Base-by-base conservation (phyloP, 1,140 invertebrate species). In the Papilio machaon region DNA sequence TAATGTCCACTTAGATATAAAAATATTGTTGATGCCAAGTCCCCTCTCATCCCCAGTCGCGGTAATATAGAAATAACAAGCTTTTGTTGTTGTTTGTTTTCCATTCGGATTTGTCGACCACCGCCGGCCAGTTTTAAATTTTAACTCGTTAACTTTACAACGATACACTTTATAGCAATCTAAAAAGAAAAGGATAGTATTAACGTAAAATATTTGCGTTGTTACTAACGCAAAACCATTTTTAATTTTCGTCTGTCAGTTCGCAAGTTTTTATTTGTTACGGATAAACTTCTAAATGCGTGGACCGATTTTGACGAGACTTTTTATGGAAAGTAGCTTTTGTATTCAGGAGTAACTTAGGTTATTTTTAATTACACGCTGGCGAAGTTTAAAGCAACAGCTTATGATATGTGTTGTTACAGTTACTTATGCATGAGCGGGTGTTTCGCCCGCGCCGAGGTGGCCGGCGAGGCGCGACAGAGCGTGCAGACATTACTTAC, bases 391-490 rank as follows among this genome's bases (percentile, higher is more conserved):
- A 30, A 30, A 30, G 23, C 10, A 13, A 9, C 15, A 52, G 10
- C 17, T 17, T 64, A 17, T 64, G 23, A 17, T 73, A 23, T 75
- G 10, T 52, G 74, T 90, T 89, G 87, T 91, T 92, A 0, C 88
- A 94, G 93, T 49, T 94, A 93, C 86, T 60, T 94, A 9, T 93
- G 93, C 64, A 85, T 91, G 35, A 88, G 84, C 35, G 91, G 91
- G 0, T 89, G 90, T 58, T 83, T 92, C 7, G 78, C 84, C 0
- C 82, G 86, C 0, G 89, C 88, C 0, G 91, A 92, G 79, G 88
- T 86, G 23, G 90, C 89, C 1, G 90, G 88, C 7, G 88, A 91
- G 43, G 90, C 85, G 2, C 84, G 90, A 5, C 91, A 92, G 84
- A 90, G 88, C 77, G 83, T 94, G 1, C 91, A 93, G 79, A 91